Base-by-base conservation (phyloP, 2,113 vertebrate species). In the Acanthochromis polyacanthus region DNA sequence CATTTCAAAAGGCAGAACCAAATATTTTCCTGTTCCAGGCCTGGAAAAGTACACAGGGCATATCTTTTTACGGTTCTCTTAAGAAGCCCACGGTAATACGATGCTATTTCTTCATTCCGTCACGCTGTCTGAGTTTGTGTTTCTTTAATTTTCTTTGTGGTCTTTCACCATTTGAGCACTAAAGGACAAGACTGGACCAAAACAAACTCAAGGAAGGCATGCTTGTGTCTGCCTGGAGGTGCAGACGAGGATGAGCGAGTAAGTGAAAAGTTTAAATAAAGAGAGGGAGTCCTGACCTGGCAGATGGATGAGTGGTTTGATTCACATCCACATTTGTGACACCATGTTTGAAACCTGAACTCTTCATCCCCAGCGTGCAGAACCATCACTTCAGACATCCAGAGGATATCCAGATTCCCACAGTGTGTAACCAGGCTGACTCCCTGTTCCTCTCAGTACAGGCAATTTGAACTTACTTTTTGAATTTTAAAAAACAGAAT, bases 51-150 rank as follows among this genome's bases (percentile, higher is more conserved):
- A 82, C 85, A 88, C 74, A 74, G 82, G 71, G 82, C 83, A 69
- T 82, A 77, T 87, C 83, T 89, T 86, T 81, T 78, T 84, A 82
- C 66, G 65, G 81, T 86, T 76, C 67, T 88, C 83, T 83, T 79
- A 83, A 86, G 83, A 90, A 85, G 50, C 69, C 70, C 64, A 80
- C 10, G 53, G 89, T 83, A 91, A 93, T 84, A 28, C 30, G 65
- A 88, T 87, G 82, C 88, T 80, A 67, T 86, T 91, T 88, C 84
- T 89, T 93, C 89, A 92, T 94, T 91, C 92, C 86, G 68, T 94
- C 74, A 88, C 76, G 88, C 91, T 92, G 88, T 91, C 92, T 92
- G 86, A 81, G 73, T 79, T 88, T 63, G 65, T 72, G 74, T 84
- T 89, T 76, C 85, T 84, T 84, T 81, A 85, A 87, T 83, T 91